Base-by-base conservation (phyloP, 2,113 vertebrate genomes). In the Chlorodrepanis virens region DNA sequence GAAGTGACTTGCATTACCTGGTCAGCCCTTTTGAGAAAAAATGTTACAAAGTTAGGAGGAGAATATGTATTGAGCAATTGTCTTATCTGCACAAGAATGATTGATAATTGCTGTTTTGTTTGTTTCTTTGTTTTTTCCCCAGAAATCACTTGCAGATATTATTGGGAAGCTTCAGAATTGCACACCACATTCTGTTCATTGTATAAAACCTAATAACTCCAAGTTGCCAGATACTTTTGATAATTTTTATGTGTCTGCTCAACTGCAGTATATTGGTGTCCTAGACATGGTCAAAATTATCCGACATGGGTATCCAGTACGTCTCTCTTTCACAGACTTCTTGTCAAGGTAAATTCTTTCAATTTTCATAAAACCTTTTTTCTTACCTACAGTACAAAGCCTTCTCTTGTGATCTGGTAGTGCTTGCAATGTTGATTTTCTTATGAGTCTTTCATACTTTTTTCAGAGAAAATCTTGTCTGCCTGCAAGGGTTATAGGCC, bases 211-310 rank as follows among this genome's bases (percentile, higher is more conserved):
- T 90, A 99, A 99, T 75, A 97, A 95, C 86, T 97, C 95, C 2
- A 97, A 97, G 92, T 97, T 98, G 78, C 98, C 99, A 4, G 98
- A 99, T 77, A 96, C 90, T 37, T 99, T 99, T 72, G 99, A 99
- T 96, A 98, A 98, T 96, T 97, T 98, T 95, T 99, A 98, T 65
- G 99, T 99, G 90, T 99, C 99, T 17, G 97, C 98, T 40, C 99
- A 99, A 90, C 98, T 99, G 72, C 99, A 99, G 74, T 99, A 99
- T 85, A 98, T 99, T 14, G 98, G 98, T 50, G 99, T 99, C 57
- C 98, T 99, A 75, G 99, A 99, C 89, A 99, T 99, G 98, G 98
- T 99, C 94, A 99, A 98, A 97, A 97, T 98, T 97, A 98, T 99
- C 95, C 98, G 99, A 22, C 98, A 99, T 5, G 99, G 99, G 31